Evolutionary conservation across 2,797 vertebrate genomes (phyloP).

Genomic region (Argyrosomus regius): DNA sequence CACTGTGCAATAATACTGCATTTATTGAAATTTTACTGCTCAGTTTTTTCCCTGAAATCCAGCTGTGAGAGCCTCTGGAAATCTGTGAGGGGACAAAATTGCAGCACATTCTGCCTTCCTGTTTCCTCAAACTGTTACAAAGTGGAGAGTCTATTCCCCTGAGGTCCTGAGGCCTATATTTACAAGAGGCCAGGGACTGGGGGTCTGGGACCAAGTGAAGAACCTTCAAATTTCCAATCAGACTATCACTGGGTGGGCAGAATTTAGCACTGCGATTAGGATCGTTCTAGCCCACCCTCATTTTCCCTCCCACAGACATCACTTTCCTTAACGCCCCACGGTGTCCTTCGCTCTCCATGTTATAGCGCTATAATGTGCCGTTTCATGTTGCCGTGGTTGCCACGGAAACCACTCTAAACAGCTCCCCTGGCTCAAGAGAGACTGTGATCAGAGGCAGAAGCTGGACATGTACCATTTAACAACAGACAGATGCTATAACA

Average conservation of each 20-base stretch:
- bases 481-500: constrained; percentile 24
- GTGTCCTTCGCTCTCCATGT: constrained; percentile 25
- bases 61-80: neutral
- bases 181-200: constrained; percentile 43
- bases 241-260: constrained; percentile 52
- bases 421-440: constrained; percentile 35
- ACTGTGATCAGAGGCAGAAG: constrained; percentile 16
- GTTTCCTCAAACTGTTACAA: constrained; percentile 42
- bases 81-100: constrained; percentile 23
- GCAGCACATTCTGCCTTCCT: constrained; percentile 16
- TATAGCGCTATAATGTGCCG: constrained; percentile 30
- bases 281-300: constrained; percentile 52
- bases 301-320: constrained; percentile 55
- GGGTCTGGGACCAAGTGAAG: constrained; percentile 4
- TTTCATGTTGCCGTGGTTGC: constrained; percentile 62
- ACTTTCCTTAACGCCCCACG: constrained; percentile 17
- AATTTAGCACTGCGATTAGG: constrained; percentile 52
- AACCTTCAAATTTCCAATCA: constrained; percentile 49
- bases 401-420: constrained; percentile 63
- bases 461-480: constrained; percentile 19
- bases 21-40: constrained; percentile 22
- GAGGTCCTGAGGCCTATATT: constrained; percentile 49
- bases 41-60: constrained; percentile 5
- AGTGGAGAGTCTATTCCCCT: constrained; percentile 30
- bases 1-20: neutral